Conservation (phyloP, 2,797 vertebrate genomes). For the Coreius guichenoti region DNA sequence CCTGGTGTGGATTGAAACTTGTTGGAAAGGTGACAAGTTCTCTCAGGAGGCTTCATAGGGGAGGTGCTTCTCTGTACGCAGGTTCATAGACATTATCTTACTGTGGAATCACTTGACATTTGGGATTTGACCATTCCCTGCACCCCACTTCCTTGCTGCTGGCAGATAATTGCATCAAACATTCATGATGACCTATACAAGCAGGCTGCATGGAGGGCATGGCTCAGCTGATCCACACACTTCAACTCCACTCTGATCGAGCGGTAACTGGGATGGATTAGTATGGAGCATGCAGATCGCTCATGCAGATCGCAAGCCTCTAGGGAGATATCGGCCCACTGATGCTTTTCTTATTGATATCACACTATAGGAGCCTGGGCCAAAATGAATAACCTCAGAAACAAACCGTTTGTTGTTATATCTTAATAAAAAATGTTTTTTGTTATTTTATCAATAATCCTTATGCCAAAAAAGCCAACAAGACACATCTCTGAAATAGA, state of each 20-base stretch:
- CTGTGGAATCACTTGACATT: conserved; percentile 63
- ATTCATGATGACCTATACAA: conserved; percentile 66
- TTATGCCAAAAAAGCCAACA: background rate
- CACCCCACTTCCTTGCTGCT: conserved; percentile 31
- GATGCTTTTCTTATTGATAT: conserved; percentile 6
- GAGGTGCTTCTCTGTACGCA: background rate
- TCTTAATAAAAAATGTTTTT: background rate
- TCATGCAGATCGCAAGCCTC: background rate
- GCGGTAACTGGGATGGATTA: conserved; percentile 38
- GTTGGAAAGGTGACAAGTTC: background rate
- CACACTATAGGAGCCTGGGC: background rate
- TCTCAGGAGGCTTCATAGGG: background rate
- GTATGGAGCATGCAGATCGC: background rate
- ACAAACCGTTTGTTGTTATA: background rate
- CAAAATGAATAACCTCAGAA: conserved; percentile 1
- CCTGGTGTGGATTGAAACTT: background rate
- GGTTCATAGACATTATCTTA: background rate
- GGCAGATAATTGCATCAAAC: conserved; percentile 66
- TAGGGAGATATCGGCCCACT: background rate
- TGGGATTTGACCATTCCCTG: conserved; percentile 56
- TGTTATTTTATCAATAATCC: too few relatives aligned
- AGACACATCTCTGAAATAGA: background rate
- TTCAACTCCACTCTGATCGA: background rate
- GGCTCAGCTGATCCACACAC: conserved; percentile 37
- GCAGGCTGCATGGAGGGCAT: conserved; percentile 47